Base-by-base conservation (phyloP, 1,140 invertebrate genomes). In the Philopotamus ludificatus region DNA sequence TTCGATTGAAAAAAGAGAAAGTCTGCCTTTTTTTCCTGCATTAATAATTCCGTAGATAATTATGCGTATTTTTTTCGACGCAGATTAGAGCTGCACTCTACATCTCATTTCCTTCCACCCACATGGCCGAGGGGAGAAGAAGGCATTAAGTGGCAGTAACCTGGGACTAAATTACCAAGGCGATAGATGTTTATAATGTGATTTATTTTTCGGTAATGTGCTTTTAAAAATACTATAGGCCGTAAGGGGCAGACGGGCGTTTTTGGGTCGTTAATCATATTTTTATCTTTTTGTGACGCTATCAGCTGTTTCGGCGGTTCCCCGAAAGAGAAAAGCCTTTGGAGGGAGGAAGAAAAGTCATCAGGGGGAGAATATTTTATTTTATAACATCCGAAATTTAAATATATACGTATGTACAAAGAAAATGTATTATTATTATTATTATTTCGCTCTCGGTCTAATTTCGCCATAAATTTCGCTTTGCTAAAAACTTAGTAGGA, bases 281-380 rank as follows among this genome's bases (percentile, higher is more conserved):
- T 80, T 78, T 79, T 81, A 80, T 81, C 79, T 81, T 81, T 78
- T 79, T 79, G 75, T 80, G 79, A 81, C 79, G 78, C 74, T 81
- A 81, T 81, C 78, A 72, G 73, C 63, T 73, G 64, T 75, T 53
- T 72, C 73, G 34, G 57, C 22, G 57, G 57, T 47, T 12, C 10
- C 42, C 20, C 23, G 26, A 26, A 60, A 47, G 57, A 60, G 41
- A 7, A 12, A 23, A n/a, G 53, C 21, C 53, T 57, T 34, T n/a
- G 45, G 18, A 10, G 15, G 50, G 50, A 22, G 18, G 44, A 25
- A 45, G 44, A 44, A 54, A 51, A 68, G 66, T 64, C 66, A 68
- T 68, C 61, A 64, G 55, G 66, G 66, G 45, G 47, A 34, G 28
- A 47, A 47, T 16, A 20, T 16, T 47, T 47, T 15, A 9, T 15